phyloP scores from a whole-genome alignment of 2,113 vertebrate species.

The Microtus richardsoni region DNA sequence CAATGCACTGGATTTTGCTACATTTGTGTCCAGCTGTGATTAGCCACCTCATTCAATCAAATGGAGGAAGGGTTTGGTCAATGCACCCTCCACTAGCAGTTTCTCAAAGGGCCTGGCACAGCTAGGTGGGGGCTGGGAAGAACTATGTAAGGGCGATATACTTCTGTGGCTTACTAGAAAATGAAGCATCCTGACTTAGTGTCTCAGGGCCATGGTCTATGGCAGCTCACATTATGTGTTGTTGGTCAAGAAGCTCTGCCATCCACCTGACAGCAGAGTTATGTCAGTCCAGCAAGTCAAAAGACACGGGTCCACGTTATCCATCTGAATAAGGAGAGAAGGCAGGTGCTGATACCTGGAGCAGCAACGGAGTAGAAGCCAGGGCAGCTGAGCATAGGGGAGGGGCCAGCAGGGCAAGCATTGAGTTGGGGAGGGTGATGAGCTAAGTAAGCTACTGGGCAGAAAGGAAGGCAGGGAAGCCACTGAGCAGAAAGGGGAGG shows the following conservation, averaged over 20 bases:
- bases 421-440: not conserved
- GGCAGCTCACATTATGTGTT: not conserved
- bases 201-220: not conserved
- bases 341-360: not conserved
- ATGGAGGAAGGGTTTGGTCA: not conserved
- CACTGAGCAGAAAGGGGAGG: not conserved
- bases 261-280: not conserved
- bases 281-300: not conserved
- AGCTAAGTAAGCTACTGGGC: not conserved
- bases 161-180: not conserved
- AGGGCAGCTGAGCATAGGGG: not conserved
- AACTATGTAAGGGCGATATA: not conserved
- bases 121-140: not conserved
- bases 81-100: not conserved
- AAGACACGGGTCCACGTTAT: not conserved
- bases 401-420: not conserved
- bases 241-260: not conserved
- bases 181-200: not conserved
- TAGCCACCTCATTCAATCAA: not conserved
- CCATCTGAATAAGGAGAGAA: too few species aligned
- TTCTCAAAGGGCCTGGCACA: not conserved
- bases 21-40: not conserved
- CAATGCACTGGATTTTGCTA: not conserved
- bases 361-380: too few species aligned
- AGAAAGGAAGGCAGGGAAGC: not conserved